A percentile compares a stretch with the other conserved stretches of the same genome.
Conservation (phyloP, 2,888 invertebrate genomes). For the Electrophaes corylata region DNA sequence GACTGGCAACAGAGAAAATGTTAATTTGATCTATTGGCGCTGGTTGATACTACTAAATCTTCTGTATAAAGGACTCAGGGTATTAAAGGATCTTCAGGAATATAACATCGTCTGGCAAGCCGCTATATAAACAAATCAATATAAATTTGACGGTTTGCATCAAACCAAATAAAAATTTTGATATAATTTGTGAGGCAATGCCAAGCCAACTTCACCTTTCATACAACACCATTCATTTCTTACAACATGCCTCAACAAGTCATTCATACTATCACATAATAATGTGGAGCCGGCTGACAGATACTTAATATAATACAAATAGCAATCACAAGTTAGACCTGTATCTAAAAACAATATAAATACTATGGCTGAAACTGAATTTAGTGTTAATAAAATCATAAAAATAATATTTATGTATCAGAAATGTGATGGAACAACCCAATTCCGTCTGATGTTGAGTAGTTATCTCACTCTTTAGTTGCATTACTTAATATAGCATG, state of each 20-base stretch:
- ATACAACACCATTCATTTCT: constrained; percentile 38
- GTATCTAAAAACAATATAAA: no score
- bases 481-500: no score
- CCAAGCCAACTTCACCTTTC: constrained; percentile 38
- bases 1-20: no score
- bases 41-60: no score
- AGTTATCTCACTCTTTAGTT: no score
- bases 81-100: not conserved
- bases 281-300: constrained; percentile 76
- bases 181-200: constrained; percentile 35
- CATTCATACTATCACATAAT: constrained; percentile 56
- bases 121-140: constrained; percentile 40
- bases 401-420: no score
- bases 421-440: no score
- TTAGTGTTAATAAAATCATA: no score
- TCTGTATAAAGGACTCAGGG: not conserved
- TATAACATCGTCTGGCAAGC: constrained; percentile 38
- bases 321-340: no score
- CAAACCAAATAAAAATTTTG: constrained; percentile 27
- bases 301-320: constrained; percentile 41
- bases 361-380: no score
- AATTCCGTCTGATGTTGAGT: no score
- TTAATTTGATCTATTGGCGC: no score
- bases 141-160: constrained; percentile 41
- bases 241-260: constrained; percentile 29